phyloP scores from a whole-genome alignment of 2,888 invertebrate genomes.

The Esperia sulphurella region DNA sequence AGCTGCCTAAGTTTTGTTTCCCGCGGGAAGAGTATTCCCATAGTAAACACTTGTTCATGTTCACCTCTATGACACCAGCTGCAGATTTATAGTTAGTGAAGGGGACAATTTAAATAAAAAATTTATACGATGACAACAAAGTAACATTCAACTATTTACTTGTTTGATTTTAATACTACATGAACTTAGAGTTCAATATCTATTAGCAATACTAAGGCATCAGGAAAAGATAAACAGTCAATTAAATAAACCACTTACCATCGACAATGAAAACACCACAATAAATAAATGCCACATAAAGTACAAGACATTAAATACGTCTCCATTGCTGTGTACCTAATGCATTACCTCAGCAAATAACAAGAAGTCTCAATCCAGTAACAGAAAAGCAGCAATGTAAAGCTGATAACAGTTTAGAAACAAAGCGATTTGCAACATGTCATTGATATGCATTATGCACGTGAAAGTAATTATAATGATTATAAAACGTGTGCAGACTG shows the following conservation, averaged over 20 bases:
- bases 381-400: neutral
- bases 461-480: conserved; percentile 47
- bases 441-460: conserved; percentile 48
- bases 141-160: neutral
- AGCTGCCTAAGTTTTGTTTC: too few relatives aligned
- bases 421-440: conserved; percentile 18
- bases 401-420: neutral
- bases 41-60: too few relatives aligned
- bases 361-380: neutral
- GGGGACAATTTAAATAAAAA: too few relatives aligned
- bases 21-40: too few relatives aligned
- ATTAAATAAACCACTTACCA: conserved; percentile 6
- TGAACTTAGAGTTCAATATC: neutral
- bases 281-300: conserved; percentile 8
- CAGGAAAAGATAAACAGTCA: conserved; percentile 4
- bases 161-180: neutral
- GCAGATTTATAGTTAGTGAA: too few relatives aligned
- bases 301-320: neutral
- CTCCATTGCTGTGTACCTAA: neutral
- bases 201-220: neutral
- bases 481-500: conserved; percentile 23
- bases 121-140: too few relatives aligned
- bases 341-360: neutral
- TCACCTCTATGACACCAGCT: too few relatives aligned
- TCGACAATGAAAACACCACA: conserved; percentile 6